Evolutionary conservation across 2,888 invertebrate species (phyloP).

Genomic region (Dynastes maya): DNA sequence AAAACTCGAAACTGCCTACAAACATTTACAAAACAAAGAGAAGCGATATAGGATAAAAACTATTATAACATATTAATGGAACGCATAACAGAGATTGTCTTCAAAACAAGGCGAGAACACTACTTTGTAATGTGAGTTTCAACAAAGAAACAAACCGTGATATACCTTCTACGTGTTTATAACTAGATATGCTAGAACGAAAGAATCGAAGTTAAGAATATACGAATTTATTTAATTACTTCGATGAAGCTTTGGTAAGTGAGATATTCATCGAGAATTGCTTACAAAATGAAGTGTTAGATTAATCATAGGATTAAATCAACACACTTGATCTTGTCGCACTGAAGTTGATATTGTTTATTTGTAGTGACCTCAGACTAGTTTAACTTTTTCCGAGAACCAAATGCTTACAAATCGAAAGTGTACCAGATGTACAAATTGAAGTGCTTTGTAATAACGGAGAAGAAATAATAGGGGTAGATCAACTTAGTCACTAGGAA

Average conservation of each 20-base stretch:
- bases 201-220: background rate
- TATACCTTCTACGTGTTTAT: too few relatives aligned
- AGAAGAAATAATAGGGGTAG: background rate
- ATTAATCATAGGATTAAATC: background rate
- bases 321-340: background rate
- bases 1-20: too few relatives aligned
- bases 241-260: background rate
- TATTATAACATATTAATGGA: too few relatives aligned
- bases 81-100: too few relatives aligned
- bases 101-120: too few relatives aligned
- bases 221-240: constrained; percentile 5
- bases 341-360: background rate
- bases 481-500: constrained; percentile 7
- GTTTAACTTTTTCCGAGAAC: background rate
- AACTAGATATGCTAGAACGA: background rate
- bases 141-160: too few relatives aligned
- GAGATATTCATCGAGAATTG: background rate
- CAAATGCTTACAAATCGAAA: too few relatives aligned
- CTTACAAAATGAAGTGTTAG: too few relatives aligned
- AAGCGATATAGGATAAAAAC: too few relatives aligned
- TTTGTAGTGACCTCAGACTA: background rate
- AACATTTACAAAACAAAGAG: too few relatives aligned
- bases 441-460: background rate
- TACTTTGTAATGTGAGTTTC: too few relatives aligned
- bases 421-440: too few relatives aligned